Percentiles rank a stretch among this genome's conserved stretches.
Conservation (phyloP, 64 coral and sea anemone genomes). For the Exaiptasia diaphana region DNA sequence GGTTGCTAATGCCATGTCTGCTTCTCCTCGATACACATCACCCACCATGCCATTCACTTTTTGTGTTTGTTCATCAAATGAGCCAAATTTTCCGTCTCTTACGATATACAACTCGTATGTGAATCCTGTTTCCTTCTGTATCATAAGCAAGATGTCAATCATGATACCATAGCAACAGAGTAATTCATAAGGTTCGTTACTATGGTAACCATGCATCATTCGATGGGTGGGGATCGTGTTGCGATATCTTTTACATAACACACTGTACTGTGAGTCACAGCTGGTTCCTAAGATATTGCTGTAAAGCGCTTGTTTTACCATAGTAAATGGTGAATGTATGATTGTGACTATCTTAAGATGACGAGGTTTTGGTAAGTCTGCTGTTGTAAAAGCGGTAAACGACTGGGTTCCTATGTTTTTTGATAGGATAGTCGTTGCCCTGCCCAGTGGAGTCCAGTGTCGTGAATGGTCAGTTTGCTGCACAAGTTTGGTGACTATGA, state of each 20-base stretch:
- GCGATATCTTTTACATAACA: constrained; percentile 44
- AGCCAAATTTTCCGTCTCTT: constrained; percentile 75
- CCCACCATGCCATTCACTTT: constrained; percentile 81
- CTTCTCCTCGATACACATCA: constrained; percentile 55
- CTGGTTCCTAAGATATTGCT: constrained; percentile 67
- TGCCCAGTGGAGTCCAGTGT: constrained; percentile 53
- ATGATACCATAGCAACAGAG: constrained; percentile 76
- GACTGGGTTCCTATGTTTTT: neutral
- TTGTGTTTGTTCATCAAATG: constrained; percentile 45
- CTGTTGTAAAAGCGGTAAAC: constrained; percentile 62
- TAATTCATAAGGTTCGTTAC: neutral
- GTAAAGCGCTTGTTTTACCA: constrained; percentile 45
- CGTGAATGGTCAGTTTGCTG: neutral
- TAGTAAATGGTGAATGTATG: constrained; percentile 70
- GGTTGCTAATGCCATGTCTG: constrained; percentile 72
- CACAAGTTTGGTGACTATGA: constrained; percentile 35
- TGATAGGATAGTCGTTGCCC: neutral
- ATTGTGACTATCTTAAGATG: constrained; percentile 76
- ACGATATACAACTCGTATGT: constrained; percentile 80
- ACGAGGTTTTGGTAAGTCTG: constrained; percentile 56
- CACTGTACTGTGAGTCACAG: constrained; percentile 40
- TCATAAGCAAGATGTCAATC: constrained; percentile 72
- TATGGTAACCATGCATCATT: neutral
- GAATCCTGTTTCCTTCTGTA: constrained; percentile 60
- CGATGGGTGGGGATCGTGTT: neutral